Base-by-base conservation (phyloP, 2,888 invertebrate species). In the Orthosia incerta region DNA sequence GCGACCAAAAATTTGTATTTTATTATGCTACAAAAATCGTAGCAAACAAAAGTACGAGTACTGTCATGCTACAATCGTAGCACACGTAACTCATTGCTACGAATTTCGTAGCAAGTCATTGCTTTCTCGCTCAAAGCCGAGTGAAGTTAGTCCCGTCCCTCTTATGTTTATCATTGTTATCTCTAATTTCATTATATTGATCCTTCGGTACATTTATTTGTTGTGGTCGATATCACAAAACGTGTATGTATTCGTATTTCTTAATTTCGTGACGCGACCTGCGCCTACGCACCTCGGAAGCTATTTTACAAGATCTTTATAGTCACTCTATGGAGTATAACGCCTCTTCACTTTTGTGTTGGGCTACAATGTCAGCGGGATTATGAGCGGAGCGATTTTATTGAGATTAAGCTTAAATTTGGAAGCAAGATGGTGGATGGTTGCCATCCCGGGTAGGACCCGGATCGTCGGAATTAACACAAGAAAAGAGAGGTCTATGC, bases 221-320 rank as follows among this genome's bases (percentile, higher is more conserved):
- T 50, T 18, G 26, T 61, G 77, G 67, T 67, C 63, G 72, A 82
- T 71, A 74, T 67, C 59, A 74, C 72, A 83, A 76, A 82, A 76
- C 73, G 67, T 66, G 51, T 76, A 76, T 74, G 74, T 79, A 80
- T 87, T 72, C 83, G 85, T 86, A 91, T 91, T 90, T 89, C 89
- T 91, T 90, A 88, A 91, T 91, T 89, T 85, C 75, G 81, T 84
- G 76, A 74, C 76, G 80, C 77, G 88, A 90, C 87, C 90, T 88
- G 90, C 85, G 69, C 85, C 85, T 83, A 86, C 85, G 83, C 86
- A 76, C 73, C 80, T 88, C 91, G 89, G 93, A 89, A 92, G 93
- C 90, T 80, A 87, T 89, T 88, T 87, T 88, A 90, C 89, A 85
- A 89, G 89, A 90, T 89, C 90, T 91, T 93, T 92, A 91, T 92